Percentiles rank a stretch among this genome's conserved stretches.
These are phyloP conservation scores for Meandrusa payeni DNA, from an alignment of 2,888 invertebrate genomes.

Conservation along the genomic window DNA sequence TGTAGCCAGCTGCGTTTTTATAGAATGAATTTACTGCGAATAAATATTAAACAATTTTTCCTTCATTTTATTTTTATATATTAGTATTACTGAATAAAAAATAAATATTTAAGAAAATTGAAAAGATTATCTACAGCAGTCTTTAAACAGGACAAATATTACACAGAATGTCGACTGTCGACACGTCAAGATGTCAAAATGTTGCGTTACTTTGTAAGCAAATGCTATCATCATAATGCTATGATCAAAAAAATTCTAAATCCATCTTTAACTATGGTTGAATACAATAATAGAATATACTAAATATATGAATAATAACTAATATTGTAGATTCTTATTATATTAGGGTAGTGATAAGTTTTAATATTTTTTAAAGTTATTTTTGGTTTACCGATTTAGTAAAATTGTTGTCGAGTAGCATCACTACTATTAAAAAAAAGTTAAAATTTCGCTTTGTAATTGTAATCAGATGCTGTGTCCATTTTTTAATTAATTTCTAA, in stretches of 20 bases:
- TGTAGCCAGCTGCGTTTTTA: slow-evolving; percentile 24
- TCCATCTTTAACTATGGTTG: no score
- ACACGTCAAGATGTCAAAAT: slow-evolving; percentile 23
- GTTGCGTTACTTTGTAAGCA: slow-evolving; percentile 9
- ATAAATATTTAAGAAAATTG: slow-evolving; percentile 1
- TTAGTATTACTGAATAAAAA: neutral
- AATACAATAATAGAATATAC: no score
- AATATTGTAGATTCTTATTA: no score
- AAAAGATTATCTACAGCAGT: slow-evolving; percentile 1
- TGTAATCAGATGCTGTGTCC: slow-evolving; percentile 50
- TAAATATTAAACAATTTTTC: slow-evolving; percentile 4
- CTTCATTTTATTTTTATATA: slow-evolving; percentile 14
- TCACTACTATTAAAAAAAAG: slow-evolving; percentile 23
- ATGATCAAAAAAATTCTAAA: no score
- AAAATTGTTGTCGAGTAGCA: neutral
- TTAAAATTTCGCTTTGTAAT: slow-evolving; percentile 69
- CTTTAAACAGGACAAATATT: slow-evolving; percentile 9
- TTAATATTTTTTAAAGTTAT: no score
- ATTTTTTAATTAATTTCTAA: slow-evolving; percentile 7
- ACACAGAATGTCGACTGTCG: slow-evolving; percentile 21
- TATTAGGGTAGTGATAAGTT: no score
- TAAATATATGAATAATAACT: no score
- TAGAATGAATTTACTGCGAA: slow-evolving; percentile 9
- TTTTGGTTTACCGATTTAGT: neutral
- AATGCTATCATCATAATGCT: no score